These are phyloP conservation scores for Hirtodrosophila duncani DNA, from an alignment of 2,888 invertebrate species.

Conservation along the genomic window DNA sequence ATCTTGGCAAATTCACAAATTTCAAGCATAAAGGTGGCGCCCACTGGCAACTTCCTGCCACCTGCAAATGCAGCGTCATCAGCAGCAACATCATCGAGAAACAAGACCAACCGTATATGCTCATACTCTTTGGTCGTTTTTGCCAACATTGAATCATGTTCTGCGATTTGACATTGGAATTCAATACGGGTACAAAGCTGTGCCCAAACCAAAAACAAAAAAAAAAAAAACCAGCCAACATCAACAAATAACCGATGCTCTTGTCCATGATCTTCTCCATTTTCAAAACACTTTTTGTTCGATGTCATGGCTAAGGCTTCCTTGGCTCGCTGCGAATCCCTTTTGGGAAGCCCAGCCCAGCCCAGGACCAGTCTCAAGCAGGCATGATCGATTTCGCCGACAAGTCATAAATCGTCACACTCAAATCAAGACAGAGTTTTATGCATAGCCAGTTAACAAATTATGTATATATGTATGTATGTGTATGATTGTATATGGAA, in stretches of 20 bases:
- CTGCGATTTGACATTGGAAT: slow-evolving; percentile 69
- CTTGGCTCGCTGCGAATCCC: not conserved
- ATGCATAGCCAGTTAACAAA: slow-evolving; percentile 67
- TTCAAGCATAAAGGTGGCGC: no score
- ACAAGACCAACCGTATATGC: not conserved
- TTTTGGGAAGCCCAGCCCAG: not conserved
- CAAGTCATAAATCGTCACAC: slow-evolving; percentile 66
- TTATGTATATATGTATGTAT: slow-evolving; percentile 37
- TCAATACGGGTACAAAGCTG: slow-evolving; percentile 58
- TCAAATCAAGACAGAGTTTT: no score
- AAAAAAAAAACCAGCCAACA: not conserved
- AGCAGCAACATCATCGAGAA: slow-evolving; percentile 32
- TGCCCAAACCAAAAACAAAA: slow-evolving; percentile 13
- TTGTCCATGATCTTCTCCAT: slow-evolving; percentile 2
- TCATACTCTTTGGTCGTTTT: slow-evolving; percentile 16
- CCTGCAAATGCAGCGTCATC: slow-evolving; percentile 32
- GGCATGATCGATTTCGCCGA: slow-evolving; percentile 68
- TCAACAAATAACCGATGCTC: not conserved
- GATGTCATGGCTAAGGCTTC: slow-evolving; percentile 23
- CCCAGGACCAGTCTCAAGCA: not conserved
- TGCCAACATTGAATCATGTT: slow-evolving; percentile 63
- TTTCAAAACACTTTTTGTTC: no score
- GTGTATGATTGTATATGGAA: no score
- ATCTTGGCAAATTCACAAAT: no score
- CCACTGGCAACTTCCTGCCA: slow-evolving; percentile 27